phyloP scores from a whole-genome alignment of 2,113 vertebrate genomes.

The Formicarius rufipectus region DNA sequence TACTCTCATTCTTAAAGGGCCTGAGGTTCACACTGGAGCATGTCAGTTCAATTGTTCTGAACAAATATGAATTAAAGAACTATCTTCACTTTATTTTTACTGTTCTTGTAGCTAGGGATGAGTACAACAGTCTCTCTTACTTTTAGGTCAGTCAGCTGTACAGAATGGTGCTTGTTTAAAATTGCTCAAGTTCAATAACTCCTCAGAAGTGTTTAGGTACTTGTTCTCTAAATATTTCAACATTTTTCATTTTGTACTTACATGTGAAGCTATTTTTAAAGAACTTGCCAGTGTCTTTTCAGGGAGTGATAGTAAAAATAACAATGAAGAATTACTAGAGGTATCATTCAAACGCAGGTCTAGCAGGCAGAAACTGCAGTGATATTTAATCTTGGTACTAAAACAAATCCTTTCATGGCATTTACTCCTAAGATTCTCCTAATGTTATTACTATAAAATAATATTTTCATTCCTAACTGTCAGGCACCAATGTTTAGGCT shows the following conservation, averaged over 20 bases:
- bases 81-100: not conserved
- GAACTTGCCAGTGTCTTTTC: not conserved
- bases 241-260: not conserved
- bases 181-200: not conserved
- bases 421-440: not conserved
- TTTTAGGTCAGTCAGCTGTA: not conserved
- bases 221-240: constrained; percentile 28
- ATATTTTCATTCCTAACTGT: not conserved
- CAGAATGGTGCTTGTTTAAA: not conserved
- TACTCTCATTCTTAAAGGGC: not conserved
- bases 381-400: not conserved
- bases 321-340: not conserved
- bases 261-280: not conserved
- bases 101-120: not conserved
- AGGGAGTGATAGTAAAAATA: not conserved
- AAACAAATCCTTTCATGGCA: constrained; percentile 1
- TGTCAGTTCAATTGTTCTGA: not conserved
- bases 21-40: not conserved
- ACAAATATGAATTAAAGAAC: not conserved
- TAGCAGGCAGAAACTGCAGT: not conserved
- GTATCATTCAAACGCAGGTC: not conserved
- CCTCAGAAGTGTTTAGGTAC: not conserved
- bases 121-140: not conserved
- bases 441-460: constrained; percentile 11
- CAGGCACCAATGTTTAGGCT: not conserved